Base-by-base conservation (phyloP, 2,888 invertebrate species). In the Eledona agricola region DNA sequence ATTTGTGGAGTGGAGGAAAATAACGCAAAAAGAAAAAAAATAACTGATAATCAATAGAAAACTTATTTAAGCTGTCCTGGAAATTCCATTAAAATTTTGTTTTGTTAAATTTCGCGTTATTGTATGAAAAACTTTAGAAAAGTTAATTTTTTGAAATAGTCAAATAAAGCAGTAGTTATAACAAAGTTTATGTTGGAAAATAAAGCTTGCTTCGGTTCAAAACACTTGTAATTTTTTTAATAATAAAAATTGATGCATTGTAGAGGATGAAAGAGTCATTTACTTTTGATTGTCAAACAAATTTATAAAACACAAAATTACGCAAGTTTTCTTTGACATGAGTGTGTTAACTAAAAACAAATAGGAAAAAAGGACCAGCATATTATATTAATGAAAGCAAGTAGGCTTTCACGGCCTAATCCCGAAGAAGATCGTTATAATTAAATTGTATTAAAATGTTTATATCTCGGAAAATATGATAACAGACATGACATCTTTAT, bases 71-170 rank as follows among this genome's bases (percentile, higher is more conserved):
- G 4, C 20, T 19, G 20, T 5, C 4, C 4, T n/a, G 4, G n/a
- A n/a, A n/a, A n/a, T n/a, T n/a, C n/a, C n/a, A n/a, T n/a, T n/a
- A n/a, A n/a, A n/a, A n/a, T n/a, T 19, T 19, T 19, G 20, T 19
- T 19, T 19, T 19, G 4, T 19, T 19, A 19, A 19, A 19, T 5
- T 19, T 19, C 20, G 4, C 4, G 4, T 19, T 19, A 5, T 19
- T 19, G 4, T 19, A 19, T 19, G n/a, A 19, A 19, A n/a, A 19
- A 19, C n/a, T 19, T n/a, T n/a, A 19, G n/a, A n/a, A 19, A 19
- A 19, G 20, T 19, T 19, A 5, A 19, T 19, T 19, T 19, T 19
- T 5, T 4, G n/a, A 19, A 19, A 19, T 19, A n/a, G n/a, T n/a
- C n/a, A 19, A 19, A 19, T 5, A 19, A 19, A n/a, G n/a, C n/a